Evolutionary conservation across 2,797 vertebrate species (phyloP).

Genomic region (Antennarius maculatus): DNA sequence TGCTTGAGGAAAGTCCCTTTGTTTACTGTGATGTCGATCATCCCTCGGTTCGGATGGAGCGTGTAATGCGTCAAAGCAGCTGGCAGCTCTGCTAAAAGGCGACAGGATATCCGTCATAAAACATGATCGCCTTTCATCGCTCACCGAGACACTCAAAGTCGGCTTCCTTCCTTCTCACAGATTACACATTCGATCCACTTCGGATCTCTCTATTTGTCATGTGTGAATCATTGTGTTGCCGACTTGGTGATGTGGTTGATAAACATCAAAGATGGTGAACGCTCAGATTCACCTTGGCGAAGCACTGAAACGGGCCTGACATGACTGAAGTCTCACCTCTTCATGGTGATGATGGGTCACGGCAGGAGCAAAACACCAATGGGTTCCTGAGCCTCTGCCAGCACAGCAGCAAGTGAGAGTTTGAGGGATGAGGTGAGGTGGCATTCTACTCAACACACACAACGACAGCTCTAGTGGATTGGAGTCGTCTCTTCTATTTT

Average conservation of each 20-base stretch:
- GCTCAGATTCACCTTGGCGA: constrained; percentile 43
- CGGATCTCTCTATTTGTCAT: constrained; percentile 69
- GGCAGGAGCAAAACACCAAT: constrained; percentile 46
- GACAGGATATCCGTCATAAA: constrained; percentile 67
- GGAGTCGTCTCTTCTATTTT: constrained; percentile 54
- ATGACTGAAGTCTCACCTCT: constrained; percentile 57
- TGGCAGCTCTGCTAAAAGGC: constrained; percentile 44
- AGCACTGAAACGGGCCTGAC: constrained; percentile 40
- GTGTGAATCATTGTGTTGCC: constrained; percentile 56
- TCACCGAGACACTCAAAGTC: constrained; percentile 44
- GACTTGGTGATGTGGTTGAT: constrained; percentile 49
- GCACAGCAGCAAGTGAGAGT: constrained; percentile 51
- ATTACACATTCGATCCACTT: constrained; percentile 70
- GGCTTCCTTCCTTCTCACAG: constrained; percentile 26
- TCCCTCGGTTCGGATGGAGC: constrained; percentile 42
- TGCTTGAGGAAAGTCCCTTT: constrained; percentile 46
- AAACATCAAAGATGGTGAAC: constrained; percentile 31
- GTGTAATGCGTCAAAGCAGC: constrained; percentile 49
- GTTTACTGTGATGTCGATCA: constrained; percentile 54
- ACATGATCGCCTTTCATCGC: constrained; percentile 57
- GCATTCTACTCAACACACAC: constrained; percentile 65
- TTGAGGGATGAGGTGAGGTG: constrained; percentile 62
- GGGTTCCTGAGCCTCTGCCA: constrained; percentile 31
- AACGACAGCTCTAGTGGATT: constrained; percentile 66
- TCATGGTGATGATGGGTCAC: constrained; percentile 60